A percentile compares a stretch with the other conserved stretches of the same genome.
Evolutionary conservation across 1,140 invertebrate genomes (phyloP).

Genomic region (Periplaneta americana): DNA sequence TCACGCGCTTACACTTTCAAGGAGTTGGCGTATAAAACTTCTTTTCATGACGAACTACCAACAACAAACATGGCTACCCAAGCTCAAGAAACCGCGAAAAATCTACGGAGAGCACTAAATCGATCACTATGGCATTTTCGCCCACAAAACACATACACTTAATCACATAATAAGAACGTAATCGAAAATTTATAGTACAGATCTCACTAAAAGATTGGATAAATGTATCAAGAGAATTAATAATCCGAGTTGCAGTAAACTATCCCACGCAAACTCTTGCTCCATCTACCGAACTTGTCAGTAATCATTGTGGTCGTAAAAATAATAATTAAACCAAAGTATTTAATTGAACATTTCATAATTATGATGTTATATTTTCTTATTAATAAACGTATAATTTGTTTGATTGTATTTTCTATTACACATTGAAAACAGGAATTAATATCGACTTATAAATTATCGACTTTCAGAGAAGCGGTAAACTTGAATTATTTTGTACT

Average conservation of each 20-base stretch:
- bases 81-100: conserved; percentile 6
- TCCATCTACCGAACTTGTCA: background rate
- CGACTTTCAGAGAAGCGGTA: too few species aligned
- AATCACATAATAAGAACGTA: background rate
- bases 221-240: background rate
- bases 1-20: background rate
- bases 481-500: too few species aligned
- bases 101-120: background rate
- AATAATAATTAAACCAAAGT: too few species aligned
- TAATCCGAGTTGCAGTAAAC: background rate
- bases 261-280: background rate
- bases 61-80: conserved; percentile 9
- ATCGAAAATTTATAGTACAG: background rate
- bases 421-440: too few species aligned
- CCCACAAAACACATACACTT: background rate
- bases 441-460: too few species aligned
- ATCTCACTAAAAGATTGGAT: background rate
- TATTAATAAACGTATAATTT: too few species aligned
- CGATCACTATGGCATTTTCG: background rate
- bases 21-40: background rate
- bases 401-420: too few species aligned
- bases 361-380: too few species aligned
- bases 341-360: too few species aligned
- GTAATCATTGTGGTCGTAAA: too few species aligned
- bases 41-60: background rate